Evolutionary conservation across 2,113 vertebrate genomes (phyloP).

Genomic region (Gnathonemus echidnorhynchus): DNA sequence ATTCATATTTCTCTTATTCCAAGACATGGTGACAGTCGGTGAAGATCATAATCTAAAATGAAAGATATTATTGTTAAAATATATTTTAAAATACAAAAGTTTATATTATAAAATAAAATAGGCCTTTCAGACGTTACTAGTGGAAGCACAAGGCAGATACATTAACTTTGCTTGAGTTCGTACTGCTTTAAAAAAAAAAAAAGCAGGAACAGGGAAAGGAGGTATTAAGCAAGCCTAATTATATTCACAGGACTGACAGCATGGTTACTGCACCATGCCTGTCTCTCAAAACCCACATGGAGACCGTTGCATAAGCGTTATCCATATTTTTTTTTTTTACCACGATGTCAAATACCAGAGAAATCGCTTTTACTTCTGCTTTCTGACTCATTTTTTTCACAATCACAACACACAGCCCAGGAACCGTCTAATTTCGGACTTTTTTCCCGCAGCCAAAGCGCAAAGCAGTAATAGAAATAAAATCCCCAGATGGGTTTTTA

Average conservation of each 20-base stretch:
- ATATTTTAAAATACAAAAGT: not conserved
- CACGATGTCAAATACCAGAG: not conserved
- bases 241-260: not conserved
- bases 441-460: not conserved
- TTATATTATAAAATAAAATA: not conserved
- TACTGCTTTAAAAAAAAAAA: not conserved
- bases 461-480: not conserved
- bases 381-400: constrained; percentile 5
- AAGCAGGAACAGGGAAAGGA: not conserved
- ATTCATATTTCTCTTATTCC: not conserved
- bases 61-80: not conserved
- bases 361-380: not conserved
- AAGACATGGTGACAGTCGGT: not conserved
- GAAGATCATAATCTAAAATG: not conserved
- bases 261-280: not conserved
- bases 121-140: not conserved
- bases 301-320: constrained; percentile 6
- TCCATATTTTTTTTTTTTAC: not conserved
- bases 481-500: not conserved
- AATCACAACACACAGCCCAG: not conserved
- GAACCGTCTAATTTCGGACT: not conserved
- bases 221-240: not conserved
- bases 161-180: not conserved
- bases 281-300: constrained; percentile 2
- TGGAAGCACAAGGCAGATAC: not conserved